Evolutionary conservation across 2,113 vertebrate genomes (phyloP).

Genomic region (Prionailurus viverrinus): DNA sequence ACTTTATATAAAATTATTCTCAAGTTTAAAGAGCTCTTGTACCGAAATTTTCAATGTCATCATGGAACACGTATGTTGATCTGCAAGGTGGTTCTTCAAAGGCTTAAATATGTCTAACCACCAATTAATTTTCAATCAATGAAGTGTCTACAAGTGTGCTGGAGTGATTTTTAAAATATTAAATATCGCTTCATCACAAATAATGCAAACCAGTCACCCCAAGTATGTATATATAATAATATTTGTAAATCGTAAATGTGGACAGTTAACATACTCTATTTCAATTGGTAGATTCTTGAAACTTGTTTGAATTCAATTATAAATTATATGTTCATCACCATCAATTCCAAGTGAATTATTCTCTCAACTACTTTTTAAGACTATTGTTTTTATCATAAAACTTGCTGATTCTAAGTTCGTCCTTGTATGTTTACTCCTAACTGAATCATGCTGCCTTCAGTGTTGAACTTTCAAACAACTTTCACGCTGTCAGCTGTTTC

Average conservation of each 20-base stretch:
- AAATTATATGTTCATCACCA: background rate
- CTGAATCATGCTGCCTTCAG: background rate
- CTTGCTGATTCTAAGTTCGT: background rate
- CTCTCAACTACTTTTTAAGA: background rate
- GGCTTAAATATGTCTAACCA: background rate
- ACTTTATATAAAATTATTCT: background rate
- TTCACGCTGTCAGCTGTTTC: background rate
- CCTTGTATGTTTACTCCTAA: background rate
- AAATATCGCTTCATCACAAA: background rate
- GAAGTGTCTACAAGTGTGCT: background rate
- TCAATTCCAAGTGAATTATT: background rate
- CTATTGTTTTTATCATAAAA: background rate
- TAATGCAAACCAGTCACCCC: background rate
- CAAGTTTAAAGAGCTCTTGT: background rate
- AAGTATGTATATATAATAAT: background rate
- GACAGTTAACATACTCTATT: background rate
- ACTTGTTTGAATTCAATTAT: background rate
- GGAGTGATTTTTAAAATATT: background rate
- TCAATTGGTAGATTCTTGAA: background rate
- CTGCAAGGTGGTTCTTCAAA: background rate
- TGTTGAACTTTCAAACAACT: background rate
- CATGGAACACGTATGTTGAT: background rate
- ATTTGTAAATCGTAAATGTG: background rate
- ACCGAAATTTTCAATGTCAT: background rate
- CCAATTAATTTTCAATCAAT: background rate